phyloP scores from a whole-genome alignment of 2,888 invertebrate species.

The Flexamia atlantica region DNA sequence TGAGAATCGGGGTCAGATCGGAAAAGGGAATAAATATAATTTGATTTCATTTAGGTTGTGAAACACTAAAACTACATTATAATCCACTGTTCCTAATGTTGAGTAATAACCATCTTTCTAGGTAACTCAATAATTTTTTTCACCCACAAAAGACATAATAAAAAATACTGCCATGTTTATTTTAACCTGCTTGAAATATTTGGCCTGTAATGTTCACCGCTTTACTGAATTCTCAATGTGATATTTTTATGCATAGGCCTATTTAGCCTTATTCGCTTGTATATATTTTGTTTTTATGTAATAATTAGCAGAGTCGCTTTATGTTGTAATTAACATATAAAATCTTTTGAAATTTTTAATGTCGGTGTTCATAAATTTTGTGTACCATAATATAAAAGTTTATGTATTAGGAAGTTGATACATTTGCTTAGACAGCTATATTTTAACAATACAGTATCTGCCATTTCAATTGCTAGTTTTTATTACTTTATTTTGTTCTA shows the following conservation, averaged over 20 bases:
- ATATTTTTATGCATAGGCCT: slow-evolving; percentile 1
- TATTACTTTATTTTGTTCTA: neutral
- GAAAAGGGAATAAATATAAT: too few species aligned
- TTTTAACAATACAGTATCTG: neutral
- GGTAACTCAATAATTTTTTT: too few species aligned
- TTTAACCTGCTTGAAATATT: too few species aligned
- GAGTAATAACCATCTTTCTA: too few species aligned
- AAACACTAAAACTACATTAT: too few species aligned
- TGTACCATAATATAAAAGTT: neutral
- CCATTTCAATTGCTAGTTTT: neutral
- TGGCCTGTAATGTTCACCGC: too few species aligned
- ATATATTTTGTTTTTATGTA: neutral
- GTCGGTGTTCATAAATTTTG: neutral
- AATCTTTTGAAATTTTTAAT: neutral
- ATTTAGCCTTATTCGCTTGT: slow-evolving; percentile 7
- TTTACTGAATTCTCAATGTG: neutral
- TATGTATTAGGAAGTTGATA: neutral
- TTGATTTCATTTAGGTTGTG: too few species aligned
- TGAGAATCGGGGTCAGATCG: too few species aligned
- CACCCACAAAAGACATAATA: too few species aligned
- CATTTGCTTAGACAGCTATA: neutral
- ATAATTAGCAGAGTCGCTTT: neutral
- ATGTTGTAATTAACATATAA: neutral
- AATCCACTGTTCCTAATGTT: too few species aligned
- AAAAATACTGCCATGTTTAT: too few species aligned